Evolutionary conservation across 2,797 vertebrate species (phyloP), one percentile per base, ranked within the genome.

Genomic region (Adrianichthys oophorus): DNA sequence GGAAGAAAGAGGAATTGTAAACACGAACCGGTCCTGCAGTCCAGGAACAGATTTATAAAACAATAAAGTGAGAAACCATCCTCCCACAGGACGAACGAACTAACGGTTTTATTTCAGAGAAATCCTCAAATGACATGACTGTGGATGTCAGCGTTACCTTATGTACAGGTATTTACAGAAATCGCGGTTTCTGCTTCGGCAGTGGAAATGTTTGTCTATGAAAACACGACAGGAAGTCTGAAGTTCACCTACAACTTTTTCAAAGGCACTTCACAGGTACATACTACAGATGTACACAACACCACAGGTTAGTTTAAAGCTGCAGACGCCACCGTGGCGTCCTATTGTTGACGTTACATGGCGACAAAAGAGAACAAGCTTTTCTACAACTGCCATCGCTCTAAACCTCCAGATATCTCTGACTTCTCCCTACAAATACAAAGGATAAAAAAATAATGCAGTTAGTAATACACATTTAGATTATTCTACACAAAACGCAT

Each of bases 241-340:
- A 91, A 92, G 91, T 91, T 95, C 91, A 91, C 94, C 93, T 94
- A 95, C 93, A 93, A 92, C 70, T 76, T 85, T 79, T 91, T 92
- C 92, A 95, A 98, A 99, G 96, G 98, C 97, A 98, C 98, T 98
- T 94, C 94, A 96, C 93, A 87, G 94, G 93, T 95, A 95, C 95
- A 95, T 94, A 92, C 93, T 92, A 94, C 92, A 89, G 91, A 95
- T 95, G 93, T 94, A 95, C 92, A 92, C 75, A 77, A 94, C 92
- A 94, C 92, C 86, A 92, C 86, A 82, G 91, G 78, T 68, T 80
- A 91, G 92, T 80, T 71, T 65, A 92, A 91, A 90, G 92, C 91
- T 91, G 91, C 90, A 91, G 90, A 90, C 83, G 86, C 87, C 90
- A 49, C 88, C 85, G 92, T 87, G 69, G 85, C 75, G 80, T 75